Conservation (phyloP, 2,113 vertebrate genomes). For the Plecotus auritus region DNA sequence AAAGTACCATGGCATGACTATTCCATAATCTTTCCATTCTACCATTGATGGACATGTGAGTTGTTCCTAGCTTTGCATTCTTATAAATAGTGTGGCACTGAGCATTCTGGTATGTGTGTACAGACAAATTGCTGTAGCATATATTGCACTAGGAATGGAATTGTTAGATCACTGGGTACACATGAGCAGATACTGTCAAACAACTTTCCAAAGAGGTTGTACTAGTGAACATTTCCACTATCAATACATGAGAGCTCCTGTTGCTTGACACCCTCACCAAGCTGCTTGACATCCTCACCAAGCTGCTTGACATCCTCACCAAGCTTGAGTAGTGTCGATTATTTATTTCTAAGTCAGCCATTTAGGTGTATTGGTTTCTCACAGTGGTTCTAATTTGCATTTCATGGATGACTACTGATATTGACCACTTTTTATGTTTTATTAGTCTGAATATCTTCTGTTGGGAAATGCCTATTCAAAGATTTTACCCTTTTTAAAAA, state of each 20-base stretch:
- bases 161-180: neutral
- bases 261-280: neutral
- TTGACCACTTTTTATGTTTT: neutral
- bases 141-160: neutral
- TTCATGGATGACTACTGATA: neutral
- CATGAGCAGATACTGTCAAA: neutral
- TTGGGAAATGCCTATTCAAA: neutral
- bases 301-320: neutral
- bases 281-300: neutral
- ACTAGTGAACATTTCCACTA: neutral
- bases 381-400: neutral
- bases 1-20: neutral
- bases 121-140: neutral
- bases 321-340: neutral
- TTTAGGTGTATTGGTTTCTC: neutral
- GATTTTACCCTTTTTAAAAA: neutral
- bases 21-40: neutral
- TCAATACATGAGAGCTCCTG: neutral
- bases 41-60: neutral
- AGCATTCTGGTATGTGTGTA: neutral
- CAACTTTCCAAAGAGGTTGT: neutral
- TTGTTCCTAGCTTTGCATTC: neutral
- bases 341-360: neutral
- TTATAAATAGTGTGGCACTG: neutral
- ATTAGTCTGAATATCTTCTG: neutral